Evolutionary conservation across 1,140 invertebrate genomes (phyloP), one percentile per base, ranked within the genome.

Genomic region (Riptortus pedestris): DNA sequence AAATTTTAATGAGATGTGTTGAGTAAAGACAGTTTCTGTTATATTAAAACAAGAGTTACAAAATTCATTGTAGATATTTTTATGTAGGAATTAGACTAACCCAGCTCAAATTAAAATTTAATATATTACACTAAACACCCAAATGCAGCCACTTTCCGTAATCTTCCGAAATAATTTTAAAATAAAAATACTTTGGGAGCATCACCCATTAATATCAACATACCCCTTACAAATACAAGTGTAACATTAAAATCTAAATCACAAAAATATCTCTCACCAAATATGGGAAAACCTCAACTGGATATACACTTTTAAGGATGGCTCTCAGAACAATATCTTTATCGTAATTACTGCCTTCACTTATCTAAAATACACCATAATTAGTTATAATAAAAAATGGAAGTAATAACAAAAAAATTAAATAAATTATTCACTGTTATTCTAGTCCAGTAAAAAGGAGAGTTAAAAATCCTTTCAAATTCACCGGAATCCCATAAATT

Each of bases 271-370:
- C 14, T 24, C 51, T 24, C 24, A 55, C 51, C 22, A 55, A 55
- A 55, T 14, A 22, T 26, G 51, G 51, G 14, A 55, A 22, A 55
- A 55, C 7, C 3, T 55, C 51, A 26, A 24, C 12, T 24, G 24
- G 51, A 14, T 55, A 24, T 7, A 55, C 24, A 24, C 20, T n/a
- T n/a, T n/a, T n/a, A n/a, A n/a, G n/a, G 2, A 55, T 24, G 16
- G 51, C 51, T 55, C 24, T 55, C 24, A 55, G 26, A 55, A 55
- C 22, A 24, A 3, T 14, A 1, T 55, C 51, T 55, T 55, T 55
- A 12, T 55, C 51, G 26, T 55, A 55, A 12, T 1, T 55, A 27
- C 20, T 1, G 5, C 51, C 51, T 3, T 55, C 24, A 1, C 22
- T 26, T 24, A 55, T 14, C 51, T 55, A 12, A 55, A 55, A 26